Conservation (phyloP, 2,888 invertebrate genomes). For the Thecophora atra region DNA sequence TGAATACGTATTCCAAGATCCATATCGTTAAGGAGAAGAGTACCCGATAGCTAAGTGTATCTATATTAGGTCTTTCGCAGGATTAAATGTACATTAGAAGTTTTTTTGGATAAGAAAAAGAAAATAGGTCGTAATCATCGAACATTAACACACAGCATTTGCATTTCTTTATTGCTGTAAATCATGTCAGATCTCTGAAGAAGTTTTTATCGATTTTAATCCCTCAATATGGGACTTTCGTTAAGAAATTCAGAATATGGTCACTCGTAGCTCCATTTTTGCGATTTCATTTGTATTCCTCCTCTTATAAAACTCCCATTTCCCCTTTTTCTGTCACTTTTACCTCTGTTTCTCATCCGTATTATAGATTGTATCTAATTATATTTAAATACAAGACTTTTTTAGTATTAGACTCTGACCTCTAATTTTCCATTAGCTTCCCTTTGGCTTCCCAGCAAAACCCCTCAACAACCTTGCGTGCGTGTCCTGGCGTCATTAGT, state of each 20-base stretch:
- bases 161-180: conserved; percentile 16
- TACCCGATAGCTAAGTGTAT: not conserved
- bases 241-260: too few species aligned
- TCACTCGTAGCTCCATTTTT: too few species aligned
- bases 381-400: too few species aligned
- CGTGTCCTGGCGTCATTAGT: conserved; percentile 42
- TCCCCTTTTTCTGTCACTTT: too few species aligned
- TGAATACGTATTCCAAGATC: not conserved
- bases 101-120: conserved; percentile 23
- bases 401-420: not conserved
- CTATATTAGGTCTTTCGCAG: not conserved
- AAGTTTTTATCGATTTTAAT: not conserved
- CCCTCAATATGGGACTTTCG: not conserved
- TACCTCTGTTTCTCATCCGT: too few species aligned
- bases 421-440: not conserved
- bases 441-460: not conserved
- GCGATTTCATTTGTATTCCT: too few species aligned
- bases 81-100: conserved; percentile 21
- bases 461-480: conserved; percentile 15
- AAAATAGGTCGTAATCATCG: conserved; percentile 35
- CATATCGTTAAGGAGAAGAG: too few species aligned
- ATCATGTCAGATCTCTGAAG: not conserved
- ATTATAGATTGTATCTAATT: too few species aligned
- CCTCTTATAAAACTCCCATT: too few species aligned
- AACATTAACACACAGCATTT: not conserved